phyloP scores from a whole-genome alignment of 2,113 vertebrate genomes.

The Mobula hypostoma region DNA sequence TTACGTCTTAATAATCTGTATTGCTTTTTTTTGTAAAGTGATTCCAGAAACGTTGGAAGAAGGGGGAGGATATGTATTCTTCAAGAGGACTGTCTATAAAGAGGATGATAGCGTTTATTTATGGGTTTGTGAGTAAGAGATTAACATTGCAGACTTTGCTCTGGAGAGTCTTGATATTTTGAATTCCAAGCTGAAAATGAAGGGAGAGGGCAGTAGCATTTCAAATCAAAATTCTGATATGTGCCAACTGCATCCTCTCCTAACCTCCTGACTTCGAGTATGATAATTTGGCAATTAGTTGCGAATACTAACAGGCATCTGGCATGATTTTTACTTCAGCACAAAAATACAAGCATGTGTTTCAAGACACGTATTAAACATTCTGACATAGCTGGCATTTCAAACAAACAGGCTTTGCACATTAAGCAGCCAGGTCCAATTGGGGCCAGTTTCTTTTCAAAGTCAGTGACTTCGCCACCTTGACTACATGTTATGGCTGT shows the following conservation, averaged over 20 bases:
- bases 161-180: background rate
- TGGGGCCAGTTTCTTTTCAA: background rate
- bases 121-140: background rate
- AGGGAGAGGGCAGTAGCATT: background rate
- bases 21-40: background rate
- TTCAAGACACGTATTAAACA: background rate
- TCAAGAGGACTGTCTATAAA: background rate
- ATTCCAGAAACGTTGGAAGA: background rate
- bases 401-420: background rate
- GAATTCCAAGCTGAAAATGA: background rate
- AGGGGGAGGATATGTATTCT: background rate
- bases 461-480: background rate
- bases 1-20: background rate
- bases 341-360: background rate
- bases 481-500: background rate
- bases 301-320: slow-evolving; percentile 11
- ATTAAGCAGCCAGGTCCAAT: background rate
- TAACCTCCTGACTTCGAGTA: background rate
- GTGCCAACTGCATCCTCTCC: background rate
- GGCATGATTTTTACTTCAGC: background rate
- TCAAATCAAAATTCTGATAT: slow-evolving; percentile 25
- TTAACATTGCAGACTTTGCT: background rate
- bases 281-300: slow-evolving; percentile 31
- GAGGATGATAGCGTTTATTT: background rate
- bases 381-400: slow-evolving; percentile 26